A percentile compares a stretch with the other conserved stretches of the same genome.
These are phyloP conservation scores for Drosophila ironensis DNA, from an alignment of 1,140 invertebrate species.

Conservation along the genomic window DNA sequence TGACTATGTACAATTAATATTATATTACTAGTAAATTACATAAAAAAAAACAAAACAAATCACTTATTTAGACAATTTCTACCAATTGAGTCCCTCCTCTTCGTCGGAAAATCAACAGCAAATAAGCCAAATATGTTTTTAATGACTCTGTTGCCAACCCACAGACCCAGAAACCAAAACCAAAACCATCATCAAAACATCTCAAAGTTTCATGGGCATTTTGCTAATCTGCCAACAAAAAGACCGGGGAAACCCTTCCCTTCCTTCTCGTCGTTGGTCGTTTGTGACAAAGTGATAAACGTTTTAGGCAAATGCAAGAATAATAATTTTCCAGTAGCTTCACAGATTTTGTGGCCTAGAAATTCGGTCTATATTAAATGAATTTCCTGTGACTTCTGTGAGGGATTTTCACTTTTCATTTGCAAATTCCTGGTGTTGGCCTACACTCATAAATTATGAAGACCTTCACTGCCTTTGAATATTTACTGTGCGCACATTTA, in stretches of 20 bases:
- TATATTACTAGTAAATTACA: no score
- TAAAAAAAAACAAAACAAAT: no score
- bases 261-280: not conserved
- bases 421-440: conserved; percentile 19
- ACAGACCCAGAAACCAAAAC: conserved; percentile 16
- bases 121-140: conserved; percentile 31
- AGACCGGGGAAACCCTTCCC: conserved; percentile 5
- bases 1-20: no score
- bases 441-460: conserved; percentile 55
- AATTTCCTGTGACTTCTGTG: not conserved
- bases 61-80: no score
- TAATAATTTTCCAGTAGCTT: conserved; percentile 30
- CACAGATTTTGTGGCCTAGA: conserved; percentile 14
- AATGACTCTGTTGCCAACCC: conserved; percentile 43
- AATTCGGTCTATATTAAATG: conserved; percentile 7
- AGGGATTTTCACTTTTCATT: conserved; percentile 62
- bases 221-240: conserved; percentile 49
- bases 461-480: not conserved
- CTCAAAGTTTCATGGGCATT: conserved; percentile 31
- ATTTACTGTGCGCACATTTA: no score
- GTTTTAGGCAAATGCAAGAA: conserved; percentile 43
- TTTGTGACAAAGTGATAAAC: conserved; percentile 46
- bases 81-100: no score
- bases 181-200: conserved; percentile 15
- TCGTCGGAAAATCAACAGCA: conserved; percentile 20